Conservation (phyloP, 2,113 vertebrate species). For the cat (Felis catus) region DNA sequence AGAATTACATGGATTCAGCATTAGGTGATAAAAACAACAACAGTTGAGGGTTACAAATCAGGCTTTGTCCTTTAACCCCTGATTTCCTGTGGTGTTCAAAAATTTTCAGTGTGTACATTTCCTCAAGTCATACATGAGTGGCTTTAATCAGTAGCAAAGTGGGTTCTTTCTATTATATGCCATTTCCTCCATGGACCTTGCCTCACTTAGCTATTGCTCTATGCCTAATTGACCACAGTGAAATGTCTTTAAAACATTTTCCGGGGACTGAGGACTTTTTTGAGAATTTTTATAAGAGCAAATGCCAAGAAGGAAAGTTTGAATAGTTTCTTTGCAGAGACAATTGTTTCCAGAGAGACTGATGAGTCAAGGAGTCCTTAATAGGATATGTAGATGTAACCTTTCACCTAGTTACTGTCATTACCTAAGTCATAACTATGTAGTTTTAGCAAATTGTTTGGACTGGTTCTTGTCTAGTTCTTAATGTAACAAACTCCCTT, state of each 20-base stretch:
- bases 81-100: neutral
- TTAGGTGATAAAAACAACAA: constrained; percentile 4
- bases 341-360: constrained; percentile 42
- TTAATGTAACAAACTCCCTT: neutral
- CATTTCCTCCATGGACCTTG: constrained; percentile 60
- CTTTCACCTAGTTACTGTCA: constrained; percentile 64
- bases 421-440: constrained; percentile 23
- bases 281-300: constrained; percentile 38
- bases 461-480: constrained; percentile 11
- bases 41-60: neutral
- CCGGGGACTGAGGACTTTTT: constrained; percentile 28
- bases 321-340: constrained; percentile 13
- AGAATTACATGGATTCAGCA: neutral
- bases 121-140: constrained; percentile 46
- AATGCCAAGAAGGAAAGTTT: constrained; percentile 54
- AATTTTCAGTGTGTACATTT: constrained; percentile 23
- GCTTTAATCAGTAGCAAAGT: constrained; percentile 70
- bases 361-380: constrained; percentile 61
- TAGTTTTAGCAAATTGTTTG: constrained; percentile 40
- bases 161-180: constrained; percentile 20
- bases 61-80: neutral
- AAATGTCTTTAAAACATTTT: constrained; percentile 71
- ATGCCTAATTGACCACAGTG: constrained; percentile 65
- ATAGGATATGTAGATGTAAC: constrained; percentile 65
- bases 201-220: constrained; percentile 62